Base-by-base conservation (phyloP, 1,140 invertebrate genomes). In the Zaprionus africanus region DNA sequence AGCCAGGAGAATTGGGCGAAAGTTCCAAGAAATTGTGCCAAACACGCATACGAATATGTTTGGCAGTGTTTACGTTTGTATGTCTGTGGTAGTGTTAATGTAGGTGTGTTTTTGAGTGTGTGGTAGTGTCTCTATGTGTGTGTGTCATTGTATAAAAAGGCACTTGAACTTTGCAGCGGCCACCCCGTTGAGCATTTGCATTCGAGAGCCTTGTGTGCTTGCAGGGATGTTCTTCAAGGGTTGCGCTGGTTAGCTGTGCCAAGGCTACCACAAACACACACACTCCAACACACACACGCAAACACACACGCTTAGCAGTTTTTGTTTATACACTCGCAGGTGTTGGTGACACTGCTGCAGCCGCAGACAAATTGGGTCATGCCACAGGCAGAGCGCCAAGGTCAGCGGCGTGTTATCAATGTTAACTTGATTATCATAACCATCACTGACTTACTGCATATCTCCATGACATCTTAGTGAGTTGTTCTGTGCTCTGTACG, bases 391-490 rank as follows among this genome's bases (percentile, higher is more conserved):
- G 53, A 43, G 43, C 34, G 26, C 1, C 70, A 56, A n/a, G 34
- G 36, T 38, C 36, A 49, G 56, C 59, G 63, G 19, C 34, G 34
- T 17, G 41, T 24, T 31, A 38, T 67, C 59, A 22, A 3, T 46
- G 61, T 56, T 77, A 66, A 28, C 56, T 76, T 58, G 1, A 6
- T 46, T 53, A 66, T 34, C 60, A 83, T 58, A 77, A 83, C 60
- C 66, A 13, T 51, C 46, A 24, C 82, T 66, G 22, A 84, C 88
- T 79, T 82, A 91, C 88, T 83, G 88, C 87, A 88, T 91, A 91
- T 91, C 88, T 91, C 88, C 88, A 91, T 91, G 88, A 91, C 88
- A 91, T 91, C 83, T 91, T 80, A 53, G 54, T 64, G 38, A 59
- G 19, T 72, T 86, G 65, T 66, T 56, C 56, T 67, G 43, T 70